Conservation (phyloP, 2,888 invertebrate genomes). For the Abrostola tripartita region DNA sequence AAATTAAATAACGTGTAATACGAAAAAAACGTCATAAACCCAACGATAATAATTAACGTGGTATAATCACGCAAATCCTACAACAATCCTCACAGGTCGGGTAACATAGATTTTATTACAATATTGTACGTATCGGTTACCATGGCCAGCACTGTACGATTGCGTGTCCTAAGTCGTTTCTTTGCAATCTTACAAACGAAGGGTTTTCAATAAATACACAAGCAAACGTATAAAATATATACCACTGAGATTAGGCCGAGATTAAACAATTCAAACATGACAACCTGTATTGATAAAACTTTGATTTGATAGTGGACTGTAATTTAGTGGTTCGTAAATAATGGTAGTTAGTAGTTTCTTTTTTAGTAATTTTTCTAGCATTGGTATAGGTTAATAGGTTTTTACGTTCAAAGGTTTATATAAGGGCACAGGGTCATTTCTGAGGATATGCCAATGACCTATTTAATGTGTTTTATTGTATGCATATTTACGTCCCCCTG, state of each 20-base stretch:
- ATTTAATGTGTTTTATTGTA: too few relatives aligned
- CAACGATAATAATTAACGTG: background rate
- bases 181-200: constrained; percentile 84
- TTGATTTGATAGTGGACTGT: constrained; percentile 25
- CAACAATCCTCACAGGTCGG: constrained; percentile 36
- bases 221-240: constrained; percentile 61
- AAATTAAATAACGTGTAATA: too few relatives aligned
- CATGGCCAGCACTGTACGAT: constrained; percentile 73
- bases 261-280: constrained; percentile 74
- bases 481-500: too few relatives aligned
- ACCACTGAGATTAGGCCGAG: constrained; percentile 70
- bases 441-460: too few relatives aligned
- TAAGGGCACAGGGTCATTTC: too few relatives aligned
- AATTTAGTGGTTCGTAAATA: constrained; percentile 13
- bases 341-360: background rate
- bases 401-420: too few relatives aligned
- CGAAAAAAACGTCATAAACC: background rate
- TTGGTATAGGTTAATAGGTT: too few relatives aligned
- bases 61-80: constrained; percentile 15
- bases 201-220: constrained; percentile 86
- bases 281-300: constrained; percentile 78
- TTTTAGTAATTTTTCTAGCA: background rate
- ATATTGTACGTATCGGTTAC: constrained; percentile 58
- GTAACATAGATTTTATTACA: constrained; percentile 52
- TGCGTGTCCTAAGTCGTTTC: constrained; percentile 86